A percentile compares a stretch with the other conserved stretches of the same genome.
Conservation (phyloP, 2,888 invertebrate genomes). For the Pyrgus malvae region DNA sequence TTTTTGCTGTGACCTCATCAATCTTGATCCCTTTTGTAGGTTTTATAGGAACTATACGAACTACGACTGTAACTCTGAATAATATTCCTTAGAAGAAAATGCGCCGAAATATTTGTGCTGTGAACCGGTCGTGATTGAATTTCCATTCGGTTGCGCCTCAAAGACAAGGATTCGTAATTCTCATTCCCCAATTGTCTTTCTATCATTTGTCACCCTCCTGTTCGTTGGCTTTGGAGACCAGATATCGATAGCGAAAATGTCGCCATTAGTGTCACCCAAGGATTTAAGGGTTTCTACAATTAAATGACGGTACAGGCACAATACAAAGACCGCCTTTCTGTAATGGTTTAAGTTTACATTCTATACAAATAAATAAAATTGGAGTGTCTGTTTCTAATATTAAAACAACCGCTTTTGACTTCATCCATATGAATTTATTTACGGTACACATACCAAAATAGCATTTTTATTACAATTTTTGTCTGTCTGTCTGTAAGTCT, state of each 20-base stretch:
- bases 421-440: too few relatives aligned
- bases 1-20: conserved; percentile 7
- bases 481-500: too few relatives aligned
- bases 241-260: conserved; percentile 2
- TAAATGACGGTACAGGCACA: too few relatives aligned
- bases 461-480: too few relatives aligned
- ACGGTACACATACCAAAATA: too few relatives aligned
- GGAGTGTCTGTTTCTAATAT: too few relatives aligned
- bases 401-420: too few relatives aligned
- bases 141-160: conserved; percentile 29
- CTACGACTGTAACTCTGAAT: not conserved
- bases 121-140: conserved; percentile 23
- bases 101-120: conserved; percentile 17
- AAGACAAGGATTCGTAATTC: conserved; percentile 39
- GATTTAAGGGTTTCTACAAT: too few relatives aligned
- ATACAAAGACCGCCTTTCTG: too few relatives aligned
- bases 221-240: conserved; percentile 38
- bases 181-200: conserved; percentile 26
- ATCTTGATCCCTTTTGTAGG: conserved; percentile 6
- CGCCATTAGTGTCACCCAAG: not conserved
- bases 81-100: conserved; percentile 19
- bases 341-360: too few relatives aligned
- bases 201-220: conserved; percentile 25
- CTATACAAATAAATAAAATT: too few relatives aligned
- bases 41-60: not conserved